Base-by-base conservation (phyloP, 2,113 vertebrate genomes). In the Gulo gulo region DNA sequence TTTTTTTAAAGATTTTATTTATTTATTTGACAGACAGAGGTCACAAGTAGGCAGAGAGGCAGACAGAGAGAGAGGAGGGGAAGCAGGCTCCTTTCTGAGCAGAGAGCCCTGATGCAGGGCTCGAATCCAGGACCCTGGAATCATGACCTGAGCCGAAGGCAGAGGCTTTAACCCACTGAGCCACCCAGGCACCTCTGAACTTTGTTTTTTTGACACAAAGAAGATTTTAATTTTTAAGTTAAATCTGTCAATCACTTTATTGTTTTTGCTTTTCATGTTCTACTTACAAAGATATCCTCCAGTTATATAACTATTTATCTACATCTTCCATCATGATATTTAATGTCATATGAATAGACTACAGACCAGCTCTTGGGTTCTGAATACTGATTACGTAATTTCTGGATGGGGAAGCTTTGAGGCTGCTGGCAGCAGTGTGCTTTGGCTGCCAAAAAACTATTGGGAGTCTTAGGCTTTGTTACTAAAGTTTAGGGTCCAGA, bases 221-320 rank as follows among this genome's bases (percentile, higher is more conserved):
- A 92, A 63, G 29, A 29, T 86, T 92, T 95, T 96, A 13, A 55
- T 73, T 90, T 89, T 96, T 92, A 55, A 79, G 42, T 93, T 80
- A 82, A 87, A 52, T 57, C 39, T 69, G 71, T 65, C 29, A 65
- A 50, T 71, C 9, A n/a, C 45, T 94, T 80, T 78, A 36, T 85
- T 94, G 26, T 91, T 93, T 91, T 91, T 91, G 52, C 45, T 29
- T 97, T 96, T 95, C 31, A 57, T 84, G 31, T 81, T 78, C 65
- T 93, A 76, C 26, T 76, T 29, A 83, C 57, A 73, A 90, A 87
- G 13, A 61, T 71, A 78, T 57, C 2, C 12, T 88, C n/a, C 57
- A 96, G 69, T 89, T 93, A 29, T 63, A 10, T 83, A 84, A 59
- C 7, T 85, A 26, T 78, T 88, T 93, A 88, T n/a, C 69, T 78